phyloP scores from a whole-genome alignment of 1,140 invertebrate species.

The Drosophila aff. region DNA sequence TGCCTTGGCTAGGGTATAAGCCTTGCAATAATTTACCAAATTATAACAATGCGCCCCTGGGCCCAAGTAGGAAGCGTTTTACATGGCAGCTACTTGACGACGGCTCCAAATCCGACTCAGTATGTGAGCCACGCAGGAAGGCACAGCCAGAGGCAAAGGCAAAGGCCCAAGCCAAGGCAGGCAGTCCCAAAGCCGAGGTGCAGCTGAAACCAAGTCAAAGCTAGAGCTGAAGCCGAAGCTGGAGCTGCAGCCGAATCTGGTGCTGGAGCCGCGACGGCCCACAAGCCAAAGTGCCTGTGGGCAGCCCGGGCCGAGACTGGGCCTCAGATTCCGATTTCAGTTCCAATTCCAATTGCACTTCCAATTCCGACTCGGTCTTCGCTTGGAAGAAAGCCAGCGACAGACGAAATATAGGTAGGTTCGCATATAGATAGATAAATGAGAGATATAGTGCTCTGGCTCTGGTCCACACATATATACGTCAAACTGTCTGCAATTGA shows the following conservation, averaged over 20 bases:
- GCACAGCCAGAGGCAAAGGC: conserved; percentile 42
- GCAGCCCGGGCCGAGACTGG: conserved; percentile 45
- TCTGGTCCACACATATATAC: conserved; percentile 64
- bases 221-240: background rate
- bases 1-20: conserved; percentile 33
- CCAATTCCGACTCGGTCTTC: conserved; percentile 35
- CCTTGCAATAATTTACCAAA: conserved; percentile 63
- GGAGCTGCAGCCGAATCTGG: conserved; percentile 8
- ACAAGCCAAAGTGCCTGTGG: conserved; percentile 78
- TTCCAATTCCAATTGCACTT: conserved; percentile 47
- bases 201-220: conserved; percentile 21
- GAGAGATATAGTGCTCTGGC: conserved; percentile 78
- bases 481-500: conserved; percentile 82
- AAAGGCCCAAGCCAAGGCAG: conserved; percentile 58
- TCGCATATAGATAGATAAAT: conserved; percentile 76
- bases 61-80: conserved; percentile 76
- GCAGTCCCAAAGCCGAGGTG: conserved; percentile 28
- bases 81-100: conserved; percentile 78
- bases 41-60: conserved; percentile 67
- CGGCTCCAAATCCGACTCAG: conserved; percentile 25
- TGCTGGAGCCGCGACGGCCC: conserved; percentile 45
- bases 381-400: conserved; percentile 66
- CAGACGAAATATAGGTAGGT: conserved; percentile 66
- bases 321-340: conserved; percentile 41
- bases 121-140: conserved; percentile 64